Percentiles rank a stretch among this genome's conserved stretches.
Evolutionary conservation across 1,140 invertebrate genomes (phyloP).

Genomic region (Sinonovacula constricta): DNA sequence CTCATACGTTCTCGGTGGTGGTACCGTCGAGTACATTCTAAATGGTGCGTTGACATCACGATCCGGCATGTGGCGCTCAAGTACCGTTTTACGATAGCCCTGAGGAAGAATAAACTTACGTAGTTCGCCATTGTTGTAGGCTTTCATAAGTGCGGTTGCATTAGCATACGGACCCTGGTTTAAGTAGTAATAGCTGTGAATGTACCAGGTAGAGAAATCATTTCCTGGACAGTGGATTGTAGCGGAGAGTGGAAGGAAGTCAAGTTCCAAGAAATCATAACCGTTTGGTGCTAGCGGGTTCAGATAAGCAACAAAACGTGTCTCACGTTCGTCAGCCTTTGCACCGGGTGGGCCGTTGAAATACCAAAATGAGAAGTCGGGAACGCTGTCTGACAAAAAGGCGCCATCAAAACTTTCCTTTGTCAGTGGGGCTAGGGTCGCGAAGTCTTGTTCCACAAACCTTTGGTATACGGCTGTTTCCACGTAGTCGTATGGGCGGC

Average conservation of each 20-base stretch:
- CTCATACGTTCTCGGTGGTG: constrained; percentile 33
- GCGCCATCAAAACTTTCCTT: constrained; percentile 45
- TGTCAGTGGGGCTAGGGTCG: constrained; percentile 12
- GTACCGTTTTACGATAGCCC: constrained; percentile 30
- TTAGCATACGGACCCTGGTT: constrained; percentile 44
- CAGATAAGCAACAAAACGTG: constrained; percentile 23
- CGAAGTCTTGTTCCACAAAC: constrained; percentile 5
- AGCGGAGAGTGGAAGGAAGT: constrained; percentile 29
- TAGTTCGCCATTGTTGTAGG: constrained; percentile 28
- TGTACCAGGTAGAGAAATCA: constrained; percentile 25
- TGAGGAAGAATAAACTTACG: constrained; percentile 21
- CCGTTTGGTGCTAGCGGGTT: constrained; percentile 35
- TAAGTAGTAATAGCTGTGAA: constrained; percentile 39
- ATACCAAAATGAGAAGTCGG: constrained; percentile 25
- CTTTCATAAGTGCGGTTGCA: constrained; percentile 25
- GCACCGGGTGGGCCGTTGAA: constrained; percentile 40
- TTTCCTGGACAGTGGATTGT: constrained; percentile 41
- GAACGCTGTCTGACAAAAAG: constrained; percentile 1
- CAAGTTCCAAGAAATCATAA: constrained; percentile 28
- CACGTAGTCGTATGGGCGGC: constrained; percentile 24
- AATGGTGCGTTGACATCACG: constrained; percentile 19
- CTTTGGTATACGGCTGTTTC: constrained; percentile 20
- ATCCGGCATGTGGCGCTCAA: constrained; percentile 19
- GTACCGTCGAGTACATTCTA: constrained; percentile 19
- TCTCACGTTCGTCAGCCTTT: constrained; percentile 25